Evolutionary conservation across 2,888 invertebrate species (phyloP).

Genomic region (Caenorhabditis imperialis): DNA sequence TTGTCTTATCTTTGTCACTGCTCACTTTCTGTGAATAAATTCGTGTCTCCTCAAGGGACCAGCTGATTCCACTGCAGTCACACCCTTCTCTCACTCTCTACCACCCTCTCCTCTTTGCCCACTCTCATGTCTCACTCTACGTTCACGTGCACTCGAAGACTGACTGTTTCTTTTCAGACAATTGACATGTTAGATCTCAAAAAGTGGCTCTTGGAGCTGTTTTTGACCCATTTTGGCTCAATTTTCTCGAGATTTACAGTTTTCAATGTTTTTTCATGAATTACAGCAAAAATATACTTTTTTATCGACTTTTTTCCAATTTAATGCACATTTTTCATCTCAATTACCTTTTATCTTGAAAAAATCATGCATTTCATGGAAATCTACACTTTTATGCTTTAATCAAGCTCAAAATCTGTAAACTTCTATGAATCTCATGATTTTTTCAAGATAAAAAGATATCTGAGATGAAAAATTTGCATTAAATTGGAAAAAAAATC

Average conservation of each 20-base stretch:
- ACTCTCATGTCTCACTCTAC: not conserved
- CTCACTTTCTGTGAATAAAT: not conserved
- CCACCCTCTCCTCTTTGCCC: not conserved
- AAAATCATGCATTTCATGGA: no score
- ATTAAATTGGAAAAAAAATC: no score
- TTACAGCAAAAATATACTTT: not conserved
- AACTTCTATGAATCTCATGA: no score
- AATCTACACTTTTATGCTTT: no score
- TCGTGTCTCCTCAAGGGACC: not conserved
- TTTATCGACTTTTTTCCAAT: no score
- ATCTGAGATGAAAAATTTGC: no score
- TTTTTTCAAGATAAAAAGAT: no score
- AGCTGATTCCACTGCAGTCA: not conserved
- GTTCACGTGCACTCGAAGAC: slow-evolving; percentile 13
- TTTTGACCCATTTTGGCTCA: not conserved
- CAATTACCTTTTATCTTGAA: no score
- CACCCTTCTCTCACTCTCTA: slow-evolving; percentile 16
- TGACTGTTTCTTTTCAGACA: not conserved
- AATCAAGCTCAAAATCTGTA: no score
- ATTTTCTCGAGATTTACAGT: not conserved
- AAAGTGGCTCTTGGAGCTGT: not conserved
- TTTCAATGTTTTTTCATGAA: not conserved
- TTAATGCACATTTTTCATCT: no score
- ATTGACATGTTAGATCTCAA: not conserved
- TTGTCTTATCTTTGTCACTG: not conserved